These are phyloP conservation scores for Noctuana brunneofusca DNA, from an alignment of 2,888 invertebrate species.

Conservation along the genomic window DNA sequence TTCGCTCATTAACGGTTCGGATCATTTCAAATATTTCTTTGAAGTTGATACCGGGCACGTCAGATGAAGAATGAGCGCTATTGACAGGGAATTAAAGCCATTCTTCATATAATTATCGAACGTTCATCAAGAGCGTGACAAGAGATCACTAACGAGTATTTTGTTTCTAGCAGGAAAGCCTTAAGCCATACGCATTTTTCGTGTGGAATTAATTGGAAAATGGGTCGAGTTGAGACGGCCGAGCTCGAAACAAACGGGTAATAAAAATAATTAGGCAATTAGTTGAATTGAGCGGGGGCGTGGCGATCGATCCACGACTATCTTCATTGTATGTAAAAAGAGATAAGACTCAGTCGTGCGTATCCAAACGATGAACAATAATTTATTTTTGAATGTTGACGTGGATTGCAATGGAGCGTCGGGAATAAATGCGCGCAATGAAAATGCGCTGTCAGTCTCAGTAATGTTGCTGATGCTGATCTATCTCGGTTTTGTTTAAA, in stretches of 20 bases:
- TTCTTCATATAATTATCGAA: slow-evolving; percentile 17
- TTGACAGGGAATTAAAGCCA: slow-evolving; percentile 20
- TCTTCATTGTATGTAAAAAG: slow-evolving; percentile 52
- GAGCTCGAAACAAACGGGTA: slow-evolving; percentile 70
- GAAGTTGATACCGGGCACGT: slow-evolving; percentile 41
- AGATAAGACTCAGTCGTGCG: slow-evolving; percentile 40
- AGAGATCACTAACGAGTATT: slow-evolving; percentile 32
- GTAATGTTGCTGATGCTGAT: background rate
- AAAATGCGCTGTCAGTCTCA: slow-evolving; percentile 6
- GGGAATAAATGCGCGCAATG: slow-evolving; percentile 15
- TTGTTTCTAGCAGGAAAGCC: slow-evolving; percentile 9
- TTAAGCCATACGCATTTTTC: slow-evolving; percentile 39
- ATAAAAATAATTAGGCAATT: slow-evolving; percentile 81
- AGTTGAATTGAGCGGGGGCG: slow-evolving; percentile 67
- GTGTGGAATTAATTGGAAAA: slow-evolving; percentile 60
- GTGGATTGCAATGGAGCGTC: slow-evolving; percentile 24
- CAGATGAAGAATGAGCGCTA: slow-evolving; percentile 29
- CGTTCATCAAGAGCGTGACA: slow-evolving; percentile 7
- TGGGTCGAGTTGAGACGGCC: slow-evolving; percentile 54
- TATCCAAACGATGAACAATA: slow-evolving; percentile 35
- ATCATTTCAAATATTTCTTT: slow-evolving; percentile 45
- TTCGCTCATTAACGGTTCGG: slow-evolving; percentile 43
- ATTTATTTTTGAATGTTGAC: slow-evolving; percentile 30
- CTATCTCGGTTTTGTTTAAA: too few relatives aligned
- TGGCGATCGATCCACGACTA: slow-evolving; percentile 57